These are phyloP conservation scores for Cheirogaleus major DNA, from an alignment of 2,797 vertebrate genomes.

Conservation along the genomic window DNA sequence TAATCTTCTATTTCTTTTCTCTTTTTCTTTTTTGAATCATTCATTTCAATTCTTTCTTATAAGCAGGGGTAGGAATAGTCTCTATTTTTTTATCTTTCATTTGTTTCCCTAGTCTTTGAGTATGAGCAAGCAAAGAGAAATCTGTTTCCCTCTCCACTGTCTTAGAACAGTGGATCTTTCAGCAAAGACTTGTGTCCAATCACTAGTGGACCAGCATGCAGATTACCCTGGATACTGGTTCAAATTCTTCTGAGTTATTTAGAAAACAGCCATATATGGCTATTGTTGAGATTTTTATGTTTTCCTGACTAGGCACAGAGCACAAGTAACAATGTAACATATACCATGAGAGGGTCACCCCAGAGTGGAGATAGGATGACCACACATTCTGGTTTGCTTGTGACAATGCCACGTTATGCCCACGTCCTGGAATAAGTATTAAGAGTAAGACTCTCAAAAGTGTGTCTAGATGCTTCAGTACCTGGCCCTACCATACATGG, in stretches of 20 bases:
- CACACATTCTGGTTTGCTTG: not conserved
- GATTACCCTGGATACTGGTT: not conserved
- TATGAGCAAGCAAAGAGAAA: not conserved
- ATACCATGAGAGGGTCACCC: not conserved
- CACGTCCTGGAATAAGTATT: not conserved
- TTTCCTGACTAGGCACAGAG: not conserved
- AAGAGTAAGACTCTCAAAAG: not conserved
- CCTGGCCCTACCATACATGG: not conserved
- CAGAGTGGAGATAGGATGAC: fast-evolving
- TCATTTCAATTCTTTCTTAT: not conserved
- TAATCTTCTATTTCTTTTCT: not conserved
- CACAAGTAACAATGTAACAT: not conserved
- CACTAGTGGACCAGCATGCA: not conserved
- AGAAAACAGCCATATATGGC: not conserved
- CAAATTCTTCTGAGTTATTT: not conserved
- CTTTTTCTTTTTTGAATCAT: not conserved
- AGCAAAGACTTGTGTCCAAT: not conserved
- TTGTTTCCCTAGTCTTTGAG: not conserved
- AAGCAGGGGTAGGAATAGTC: not conserved
- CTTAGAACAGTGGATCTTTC: not conserved
- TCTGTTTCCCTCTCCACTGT: not conserved
- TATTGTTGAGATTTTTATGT: not conserved
- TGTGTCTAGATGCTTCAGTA: not conserved
- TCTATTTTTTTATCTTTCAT: not conserved
- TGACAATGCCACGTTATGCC: fast-evolving